Evolutionary conservation across 1,140 invertebrate species (phyloP).

Genomic region (Hycleus phaleratus): DNA sequence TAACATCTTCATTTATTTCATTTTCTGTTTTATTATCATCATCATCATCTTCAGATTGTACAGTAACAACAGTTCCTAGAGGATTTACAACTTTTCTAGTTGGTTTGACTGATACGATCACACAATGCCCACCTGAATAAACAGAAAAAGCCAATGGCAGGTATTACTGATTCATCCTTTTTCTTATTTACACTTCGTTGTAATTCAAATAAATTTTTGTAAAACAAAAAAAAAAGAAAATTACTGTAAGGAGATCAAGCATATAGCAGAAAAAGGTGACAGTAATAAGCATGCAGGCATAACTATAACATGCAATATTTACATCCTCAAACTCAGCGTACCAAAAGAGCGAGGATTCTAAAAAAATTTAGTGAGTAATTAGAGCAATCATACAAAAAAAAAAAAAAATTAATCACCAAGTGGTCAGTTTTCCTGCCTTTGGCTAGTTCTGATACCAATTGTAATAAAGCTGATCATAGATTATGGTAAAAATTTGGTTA

Average conservation of each 20-base stretch:
- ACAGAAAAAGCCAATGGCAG: slow-evolving; percentile 71
- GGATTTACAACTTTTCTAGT: slow-evolving; percentile 60
- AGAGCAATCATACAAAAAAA: background rate
- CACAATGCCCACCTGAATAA: slow-evolving; percentile 53
- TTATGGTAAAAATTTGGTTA: no score
- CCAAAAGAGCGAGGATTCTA: no score
- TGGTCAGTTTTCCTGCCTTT: slow-evolving; percentile 44
- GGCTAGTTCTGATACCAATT: slow-evolving; percentile 45
- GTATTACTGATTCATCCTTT: slow-evolving; percentile 40
- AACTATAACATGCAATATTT: no score
- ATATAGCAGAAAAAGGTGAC: background rate
- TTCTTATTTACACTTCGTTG: background rate
- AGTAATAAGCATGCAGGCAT: no score
- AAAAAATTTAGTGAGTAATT: no score
- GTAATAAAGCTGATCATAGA: background rate
- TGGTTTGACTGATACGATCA: slow-evolving; percentile 41
- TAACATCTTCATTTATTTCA: slow-evolving; percentile 40
- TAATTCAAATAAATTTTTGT: slow-evolving; percentile 1
- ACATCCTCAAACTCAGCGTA: no score
- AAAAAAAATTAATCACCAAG: slow-evolving; percentile 5
- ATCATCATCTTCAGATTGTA: slow-evolving; percentile 46
- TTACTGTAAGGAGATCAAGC: slow-evolving; percentile 6
- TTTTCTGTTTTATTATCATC: slow-evolving; percentile 48
- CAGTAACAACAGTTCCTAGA: slow-evolving; percentile 58
- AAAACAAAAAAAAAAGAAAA: slow-evolving; percentile 15